Evolutionary conservation across 2,113 vertebrate genomes (phyloP).

Genomic region (Orcinus orca): DNA sequence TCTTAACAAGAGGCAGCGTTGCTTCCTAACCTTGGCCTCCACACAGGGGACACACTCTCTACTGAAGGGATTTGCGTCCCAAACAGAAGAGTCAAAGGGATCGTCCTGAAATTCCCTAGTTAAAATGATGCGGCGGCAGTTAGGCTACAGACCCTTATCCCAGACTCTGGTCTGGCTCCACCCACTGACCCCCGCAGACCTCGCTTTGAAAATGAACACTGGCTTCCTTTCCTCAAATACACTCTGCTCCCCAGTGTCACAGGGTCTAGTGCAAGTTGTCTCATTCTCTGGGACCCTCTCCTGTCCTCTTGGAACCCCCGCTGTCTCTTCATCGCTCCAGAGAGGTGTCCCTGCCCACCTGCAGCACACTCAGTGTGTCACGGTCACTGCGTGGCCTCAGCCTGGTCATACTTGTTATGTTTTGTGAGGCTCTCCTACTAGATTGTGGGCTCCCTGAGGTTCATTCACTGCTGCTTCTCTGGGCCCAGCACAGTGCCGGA

Average conservation of each 20-base stretch:
- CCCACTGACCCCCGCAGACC: fast-evolving
- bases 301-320: not conserved
- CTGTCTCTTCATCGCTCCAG: not conserved
- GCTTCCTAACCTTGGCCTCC: not conserved
- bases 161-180: no score
- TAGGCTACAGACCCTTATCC: not conserved
- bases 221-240: not conserved
- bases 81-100: not conserved
- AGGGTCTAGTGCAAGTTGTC: not conserved
- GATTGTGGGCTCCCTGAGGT: no score
- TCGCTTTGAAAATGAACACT: fast-evolving
- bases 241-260: not conserved
- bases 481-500: not conserved
- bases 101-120: not conserved
- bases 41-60: not conserved
- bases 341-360: not conserved
- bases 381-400: not conserved
- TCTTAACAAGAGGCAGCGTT: not conserved
- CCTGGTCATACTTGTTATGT: not conserved
- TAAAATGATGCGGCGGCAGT: fast-evolving
- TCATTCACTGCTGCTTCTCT: not conserved
- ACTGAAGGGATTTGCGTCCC: not conserved
- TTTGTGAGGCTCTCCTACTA: not conserved
- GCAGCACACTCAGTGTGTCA: fast-evolving
- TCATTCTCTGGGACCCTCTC: not conserved